Conservation (phyloP, 2,797 vertebrate species). For the Synanceia verrucosa region DNA sequence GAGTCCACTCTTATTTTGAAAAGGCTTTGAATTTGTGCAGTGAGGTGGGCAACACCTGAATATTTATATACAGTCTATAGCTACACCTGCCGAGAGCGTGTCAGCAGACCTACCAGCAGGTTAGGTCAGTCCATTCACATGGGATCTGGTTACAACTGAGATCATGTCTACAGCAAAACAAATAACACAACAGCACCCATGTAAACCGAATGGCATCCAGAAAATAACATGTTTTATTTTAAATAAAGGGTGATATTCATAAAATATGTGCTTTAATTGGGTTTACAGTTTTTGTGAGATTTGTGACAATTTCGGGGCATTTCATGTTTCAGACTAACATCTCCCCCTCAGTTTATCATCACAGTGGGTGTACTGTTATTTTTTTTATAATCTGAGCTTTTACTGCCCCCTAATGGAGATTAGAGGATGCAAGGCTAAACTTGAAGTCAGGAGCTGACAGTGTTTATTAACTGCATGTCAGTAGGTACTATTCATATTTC, state of each 20-base stretch:
- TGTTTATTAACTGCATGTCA: not conserved
- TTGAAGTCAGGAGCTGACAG: not conserved
- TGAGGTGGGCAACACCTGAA: not conserved
- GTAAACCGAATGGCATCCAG: not conserved
- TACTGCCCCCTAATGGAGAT: constrained; percentile 72
- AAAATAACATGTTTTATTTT: not conserved
- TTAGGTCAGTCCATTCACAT: not conserved
- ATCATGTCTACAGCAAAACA: not conserved
- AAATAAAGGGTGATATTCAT: not conserved
- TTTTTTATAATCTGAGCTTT: constrained; percentile 30
- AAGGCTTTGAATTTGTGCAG: constrained; percentile 28
- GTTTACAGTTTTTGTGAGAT: not conserved
- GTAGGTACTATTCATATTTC: not conserved
- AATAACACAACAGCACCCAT: not conserved
- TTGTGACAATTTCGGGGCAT: not conserved
- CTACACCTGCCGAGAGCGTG: constrained; percentile 32
- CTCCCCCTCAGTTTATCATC: constrained; percentile 7
- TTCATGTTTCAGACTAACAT: constrained; percentile 1
- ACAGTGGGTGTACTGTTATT: constrained; percentile 7
- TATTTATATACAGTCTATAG: no score
- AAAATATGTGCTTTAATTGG: not conserved
- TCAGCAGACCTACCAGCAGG: constrained; percentile 8
- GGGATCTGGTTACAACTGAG: not conserved
- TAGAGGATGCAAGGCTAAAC: not conserved
- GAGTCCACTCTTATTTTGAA: constrained; percentile 40